Base-by-base conservation (phyloP, 2,888 invertebrate genomes). In the Epinotia brunnichana region DNA sequence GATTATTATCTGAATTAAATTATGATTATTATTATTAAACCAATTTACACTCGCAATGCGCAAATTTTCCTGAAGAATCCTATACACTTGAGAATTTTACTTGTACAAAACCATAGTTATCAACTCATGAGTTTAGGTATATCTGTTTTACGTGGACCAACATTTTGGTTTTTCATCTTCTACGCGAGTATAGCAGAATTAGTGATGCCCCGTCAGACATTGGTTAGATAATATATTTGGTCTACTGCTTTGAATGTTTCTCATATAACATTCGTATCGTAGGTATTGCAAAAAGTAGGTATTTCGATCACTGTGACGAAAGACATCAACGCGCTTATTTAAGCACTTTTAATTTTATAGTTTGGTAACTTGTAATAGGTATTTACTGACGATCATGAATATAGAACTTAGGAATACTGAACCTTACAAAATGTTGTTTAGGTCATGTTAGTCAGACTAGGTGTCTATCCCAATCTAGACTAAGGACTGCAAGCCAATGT, bases 271-370 rank as follows among this genome's bases (percentile, higher is more conserved):
- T 62, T n/a, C n/a, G n/a, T n/a, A n/a, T 3, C 44, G 24, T 10
- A 3, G n/a, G n/a, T 44, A 61, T 59, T 35, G 35, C 11, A 62
- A 62, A 48, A 57, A 48, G 17, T 57, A 59, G 35, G 19, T 67
- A 44, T 44, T 21, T 60, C 15, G 3, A 11, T 35, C 24, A 11
- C n/a, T 21, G 10, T 57, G 44, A 13, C 17, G 17, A 24, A 61
- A 62, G 54, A 62, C 44, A 44, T 56, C 56, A 69, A 54, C 21
- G 62, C 54, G 54, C 54, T n/a, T 61, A 19, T 35, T 68, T 59
- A 19, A 41, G 5, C 1, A 24, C 53, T 61, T 60, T 35, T 5
- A 24, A 17, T 51, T 5, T 21, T 17, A 41, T 13, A 41, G 0
- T 41, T 13, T 2, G 35, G 9, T 35, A 35, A 7, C 7, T 7